Evolutionary conservation across 2,113 vertebrate genomes (phyloP), one percentile per base, ranked within the genome.

Genomic region (Psophia crepitans): DNA sequence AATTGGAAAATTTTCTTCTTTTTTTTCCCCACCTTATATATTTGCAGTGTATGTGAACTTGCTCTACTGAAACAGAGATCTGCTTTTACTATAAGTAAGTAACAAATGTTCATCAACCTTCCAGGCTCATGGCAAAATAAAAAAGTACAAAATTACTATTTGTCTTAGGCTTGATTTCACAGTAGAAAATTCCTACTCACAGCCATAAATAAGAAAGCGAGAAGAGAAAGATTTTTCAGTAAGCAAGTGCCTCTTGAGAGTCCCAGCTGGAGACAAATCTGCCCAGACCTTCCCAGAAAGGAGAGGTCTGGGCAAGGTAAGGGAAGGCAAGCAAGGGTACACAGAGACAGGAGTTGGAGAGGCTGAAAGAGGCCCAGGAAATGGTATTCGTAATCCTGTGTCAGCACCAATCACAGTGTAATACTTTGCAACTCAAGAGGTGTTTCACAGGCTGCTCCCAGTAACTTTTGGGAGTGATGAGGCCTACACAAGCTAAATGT

Each of bases 381-480:
- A 57, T n/a, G 5, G 4, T 57, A 18, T 30, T 20, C 3, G 1
- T n/a, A 61, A 17, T 33, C 9, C 8, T 35, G 35, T 26, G 56
- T 9, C 39, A n/a, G 14, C 39, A 65, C 0, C 22, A 2, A 19
- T 14, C 7, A 2, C 8, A 10, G 6, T 26, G 15, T 12, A 68
- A 22, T 23, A 6, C 19, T 46, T 51, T 49, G 32, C 39, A 70
- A 21, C 28, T 69, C 22, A 41, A 54, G 28, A 56, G 11, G 1
- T 21, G 14, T 56, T 82, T 48, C 46, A 58, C 30, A 44, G 17
- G 30, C 18, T 48, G 17, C 20, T 88, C 14, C 32, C 39, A 33
- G 11, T 32, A 70, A 51, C 11, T 78, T 69, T 6, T 1, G 43
- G 19, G 33, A 54, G 19, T 12, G 16, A 54, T 14, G 6, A 16